These are phyloP conservation scores for Acropternis orthonyx DNA, from an alignment of 2,797 vertebrate species.

Conservation along the genomic window DNA sequence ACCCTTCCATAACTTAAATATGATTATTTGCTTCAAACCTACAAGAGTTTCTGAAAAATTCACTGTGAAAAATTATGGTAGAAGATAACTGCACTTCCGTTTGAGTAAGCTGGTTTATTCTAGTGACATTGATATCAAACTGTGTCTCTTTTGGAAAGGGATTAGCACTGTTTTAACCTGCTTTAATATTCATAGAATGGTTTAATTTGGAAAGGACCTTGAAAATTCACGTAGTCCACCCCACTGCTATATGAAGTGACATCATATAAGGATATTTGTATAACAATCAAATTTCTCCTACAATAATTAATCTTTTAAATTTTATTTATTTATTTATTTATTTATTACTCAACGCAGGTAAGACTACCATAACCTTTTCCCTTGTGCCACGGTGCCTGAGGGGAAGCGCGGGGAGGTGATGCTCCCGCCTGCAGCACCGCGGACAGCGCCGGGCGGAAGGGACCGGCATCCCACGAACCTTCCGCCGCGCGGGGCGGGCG, in stretches of 20 bases:
- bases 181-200: neutral
- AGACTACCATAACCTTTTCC: rapidly evolving
- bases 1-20: neutral
- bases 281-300: neutral
- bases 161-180: neutral
- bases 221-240: neutral
- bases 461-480: no score
- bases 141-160: neutral
- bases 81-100: neutral
- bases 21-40: neutral
- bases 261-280: neutral
- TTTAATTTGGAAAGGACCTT: neutral
- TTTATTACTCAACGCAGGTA: no score
- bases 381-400: rapidly evolving
- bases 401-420: rapidly evolving
- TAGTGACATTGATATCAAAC: neutral
- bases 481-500: neutral
- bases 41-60: neutral
- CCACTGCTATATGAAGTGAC: neutral
- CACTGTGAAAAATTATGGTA: neutral
- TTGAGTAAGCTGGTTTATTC: neutral
- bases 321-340: neutral
- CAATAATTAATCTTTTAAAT: neutral
- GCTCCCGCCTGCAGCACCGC: neutral
- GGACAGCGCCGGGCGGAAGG: neutral